These are phyloP conservation scores for Parambassis ranga DNA, from an alignment of 2,797 vertebrate species.

Conservation along the genomic window DNA sequence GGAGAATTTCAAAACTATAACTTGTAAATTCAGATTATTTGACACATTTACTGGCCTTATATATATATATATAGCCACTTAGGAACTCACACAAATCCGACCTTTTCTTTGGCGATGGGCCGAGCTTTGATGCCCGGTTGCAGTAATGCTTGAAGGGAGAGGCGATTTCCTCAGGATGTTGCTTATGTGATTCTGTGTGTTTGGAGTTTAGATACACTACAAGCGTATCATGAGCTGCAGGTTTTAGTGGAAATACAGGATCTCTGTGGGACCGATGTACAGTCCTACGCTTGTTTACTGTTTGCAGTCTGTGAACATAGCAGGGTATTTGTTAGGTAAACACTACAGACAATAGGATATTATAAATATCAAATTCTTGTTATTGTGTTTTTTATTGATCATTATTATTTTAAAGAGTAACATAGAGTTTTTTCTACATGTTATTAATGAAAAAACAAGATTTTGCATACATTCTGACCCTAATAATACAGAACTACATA, in stretches of 20 bases:
- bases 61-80: not conserved
- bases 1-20: not conserved
- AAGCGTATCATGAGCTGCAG: conserved; percentile 12
- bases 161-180: conserved; percentile 69
- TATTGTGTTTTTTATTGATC: not conserved
- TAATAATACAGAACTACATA: too few relatives aligned
- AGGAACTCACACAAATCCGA: not conserved
- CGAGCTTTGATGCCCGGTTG: conserved; percentile 53
- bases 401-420: not conserved
- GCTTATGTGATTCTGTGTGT: conserved; percentile 31
- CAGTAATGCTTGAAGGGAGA: conserved; percentile 45
- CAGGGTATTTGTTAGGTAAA: conserved; percentile 5
- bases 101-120: conserved; percentile 13
- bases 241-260: conserved; percentile 14
- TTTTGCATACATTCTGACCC: too few relatives aligned
- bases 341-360: not conserved
- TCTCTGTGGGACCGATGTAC: not conserved
- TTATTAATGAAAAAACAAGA: too few relatives aligned
- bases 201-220: conserved; percentile 14
- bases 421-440: too few relatives aligned
- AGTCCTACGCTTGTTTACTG: conserved; percentile 15
- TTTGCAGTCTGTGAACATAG: conserved; percentile 1
- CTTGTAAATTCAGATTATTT: not conserved
- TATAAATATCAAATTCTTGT: not conserved
- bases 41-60: not conserved